Evolutionary conservation across 2,888 invertebrate species (phyloP).

Genomic region (Conops quadrifasciatus): DNA sequence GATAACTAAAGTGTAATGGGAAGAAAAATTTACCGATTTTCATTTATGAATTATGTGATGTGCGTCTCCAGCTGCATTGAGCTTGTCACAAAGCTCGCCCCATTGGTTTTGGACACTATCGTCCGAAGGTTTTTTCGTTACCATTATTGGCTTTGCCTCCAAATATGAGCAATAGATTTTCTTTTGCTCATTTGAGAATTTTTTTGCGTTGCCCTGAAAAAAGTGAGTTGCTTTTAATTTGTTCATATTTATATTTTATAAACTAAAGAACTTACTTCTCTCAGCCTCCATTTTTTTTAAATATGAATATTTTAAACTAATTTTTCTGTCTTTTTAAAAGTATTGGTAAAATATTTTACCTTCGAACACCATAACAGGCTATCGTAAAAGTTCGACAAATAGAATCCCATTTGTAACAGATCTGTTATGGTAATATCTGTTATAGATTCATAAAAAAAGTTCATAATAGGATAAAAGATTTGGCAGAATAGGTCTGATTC

Average conservation of each 20-base stretch:
- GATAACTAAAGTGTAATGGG: neutral
- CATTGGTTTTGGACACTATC: neutral
- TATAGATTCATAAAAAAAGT: no score
- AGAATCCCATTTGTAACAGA: no score
- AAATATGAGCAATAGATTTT: neutral
- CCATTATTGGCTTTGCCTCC: neutral
- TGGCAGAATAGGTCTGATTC: no score
- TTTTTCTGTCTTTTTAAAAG: slow-evolving; percentile 5
- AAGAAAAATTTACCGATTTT: slow-evolving; percentile 1
- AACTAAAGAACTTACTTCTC: neutral
- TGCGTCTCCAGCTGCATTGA: neutral
- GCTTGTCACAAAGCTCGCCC: neutral
- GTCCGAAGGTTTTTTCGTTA: neutral
- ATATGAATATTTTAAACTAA: no score
- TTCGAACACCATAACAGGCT: no score
- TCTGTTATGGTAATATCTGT: no score
- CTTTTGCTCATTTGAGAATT: no score
- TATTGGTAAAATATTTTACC: no score
- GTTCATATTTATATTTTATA: neutral
- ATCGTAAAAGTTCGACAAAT: no score
- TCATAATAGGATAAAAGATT: no score
- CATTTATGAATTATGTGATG: neutral
- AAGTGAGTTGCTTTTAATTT: neutral
- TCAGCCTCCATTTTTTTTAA: slow-evolving; percentile 1
- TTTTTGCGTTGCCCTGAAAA: neutral